Percentiles rank a stretch among this genome's conserved stretches.
phyloP scores from a whole-genome alignment of 2,888 invertebrate species.

The Dicyrtoma fusca region DNA sequence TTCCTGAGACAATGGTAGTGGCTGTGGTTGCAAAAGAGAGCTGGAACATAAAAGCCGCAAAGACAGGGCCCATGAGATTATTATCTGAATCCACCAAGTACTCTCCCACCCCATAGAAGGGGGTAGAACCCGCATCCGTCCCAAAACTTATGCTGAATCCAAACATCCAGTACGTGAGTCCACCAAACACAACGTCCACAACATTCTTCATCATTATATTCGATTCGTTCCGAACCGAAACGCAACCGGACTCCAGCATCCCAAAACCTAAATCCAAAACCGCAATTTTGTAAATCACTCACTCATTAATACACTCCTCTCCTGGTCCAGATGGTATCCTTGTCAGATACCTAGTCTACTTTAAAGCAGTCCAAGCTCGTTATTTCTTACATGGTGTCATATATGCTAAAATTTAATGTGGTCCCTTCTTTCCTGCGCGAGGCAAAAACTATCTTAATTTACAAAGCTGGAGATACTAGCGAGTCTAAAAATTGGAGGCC shows the following conservation, averaged over 20 bases:
- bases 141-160: slow-evolving; percentile 59
- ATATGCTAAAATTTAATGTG: too few species aligned
- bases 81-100: slow-evolving; percentile 60
- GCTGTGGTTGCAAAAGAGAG: slow-evolving; percentile 58
- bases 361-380: too few species aligned
- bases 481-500: too few species aligned
- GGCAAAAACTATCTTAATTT: too few species aligned
- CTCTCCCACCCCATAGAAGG: slow-evolving; percentile 60
- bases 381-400: too few species aligned
- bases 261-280: slow-evolving; percentile 59
- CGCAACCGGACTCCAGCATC: slow-evolving; percentile 61
- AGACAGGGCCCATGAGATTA: slow-evolving; percentile 56
- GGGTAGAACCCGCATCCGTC: slow-evolving; percentile 58
- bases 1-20: slow-evolving; percentile 60
- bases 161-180: slow-evolving; percentile 63
- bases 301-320: neutral
- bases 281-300: slow-evolving; percentile 2
- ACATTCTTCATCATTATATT: slow-evolving; percentile 63
- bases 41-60: slow-evolving; percentile 57
- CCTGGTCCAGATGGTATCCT: too few species aligned
- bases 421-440: too few species aligned
- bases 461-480: too few species aligned
- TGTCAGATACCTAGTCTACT: too few species aligned
- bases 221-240: slow-evolving; percentile 60
- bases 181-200: slow-evolving; percentile 62